Evolutionary conservation across 2,888 invertebrate species (phyloP), one percentile per base, ranked within the genome.

Genomic region (Ennomos fuscantarius): DNA sequence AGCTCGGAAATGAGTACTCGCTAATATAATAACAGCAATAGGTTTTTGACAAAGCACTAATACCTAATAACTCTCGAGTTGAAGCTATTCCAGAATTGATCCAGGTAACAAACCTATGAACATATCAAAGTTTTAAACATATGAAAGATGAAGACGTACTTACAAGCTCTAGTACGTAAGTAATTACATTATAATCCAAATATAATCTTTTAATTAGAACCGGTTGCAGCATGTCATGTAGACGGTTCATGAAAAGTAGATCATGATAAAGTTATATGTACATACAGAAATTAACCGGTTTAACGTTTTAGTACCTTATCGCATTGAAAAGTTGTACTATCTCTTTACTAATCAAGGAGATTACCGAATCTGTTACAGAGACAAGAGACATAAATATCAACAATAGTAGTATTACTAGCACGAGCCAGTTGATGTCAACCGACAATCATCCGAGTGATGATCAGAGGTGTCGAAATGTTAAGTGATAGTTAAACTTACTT

Each of bases 391-490:
- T 9, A 39, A 45, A 35, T 13, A 31, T 33, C 3, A 32, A 24
- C 35, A 24, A 13, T 40, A 35, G 37, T 8, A 8, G 11, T 12
- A 15, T 31, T 47, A 37, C 9, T 12, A 65, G 67, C 67, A 65
- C 63, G 63, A 65, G 65, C 47, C 53, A 40, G 42, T 55, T 15
- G 49, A 51, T 56, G 54, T 65, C 57, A 55, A 58, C 45, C 53
- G 62, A 65, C 60, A 68, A 62, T 60, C 60, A 39, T 57, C 55
- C 43, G 11, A 44, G 57, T 58, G 65, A 65, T 63, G 54, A 65
- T 67, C 51, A 47, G 62, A 67, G 63, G 67, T 62, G 67, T 68
- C 63, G 67, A 68, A 65, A 65, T 62, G 67, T 60, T 60, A 67
- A 65, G 58, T 55, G 63, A 65, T 63, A 63, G 59, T 51, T 65